A percentile compares a stretch with the other conserved stretches of the same genome.
Conservation (phyloP, 2,888 invertebrate species). For the Hecatera dysodea region DNA sequence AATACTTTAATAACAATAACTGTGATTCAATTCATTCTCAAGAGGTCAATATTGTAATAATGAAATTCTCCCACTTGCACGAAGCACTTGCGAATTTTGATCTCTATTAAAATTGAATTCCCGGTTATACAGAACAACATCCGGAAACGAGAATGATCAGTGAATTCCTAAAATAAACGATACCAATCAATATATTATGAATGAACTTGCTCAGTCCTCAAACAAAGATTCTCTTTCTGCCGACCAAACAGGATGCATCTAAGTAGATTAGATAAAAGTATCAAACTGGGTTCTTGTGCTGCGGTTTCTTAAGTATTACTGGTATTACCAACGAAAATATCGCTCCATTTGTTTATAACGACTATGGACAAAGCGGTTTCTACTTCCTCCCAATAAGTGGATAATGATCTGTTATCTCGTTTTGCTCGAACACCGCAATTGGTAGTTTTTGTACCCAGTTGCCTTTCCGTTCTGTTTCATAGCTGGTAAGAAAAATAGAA, state of each 20-base stretch:
- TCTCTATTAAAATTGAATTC: slow-evolving; percentile 16
- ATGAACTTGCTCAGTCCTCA: slow-evolving; percentile 41
- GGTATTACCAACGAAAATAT: slow-evolving; percentile 65
- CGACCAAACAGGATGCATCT: slow-evolving; percentile 56
- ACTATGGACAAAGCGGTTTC: slow-evolving; percentile 78
- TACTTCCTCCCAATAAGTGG: slow-evolving; percentile 88
- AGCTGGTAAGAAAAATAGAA: slow-evolving; percentile 63
- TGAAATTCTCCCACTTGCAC: not conserved
- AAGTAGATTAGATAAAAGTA: slow-evolving; percentile 59
- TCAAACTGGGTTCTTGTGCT: slow-evolving; percentile 57
- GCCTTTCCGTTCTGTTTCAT: slow-evolving; percentile 78
- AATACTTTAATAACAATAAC: slow-evolving; percentile 36
- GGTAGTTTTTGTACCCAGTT: slow-evolving; percentile 76
- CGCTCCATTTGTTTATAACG: slow-evolving; percentile 79
- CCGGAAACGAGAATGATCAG: slow-evolving; percentile 29
- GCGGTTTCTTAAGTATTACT: slow-evolving; percentile 62
- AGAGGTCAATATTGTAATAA: not conserved
- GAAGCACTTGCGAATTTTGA: slow-evolving; percentile 1
- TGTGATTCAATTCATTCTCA: slow-evolving; percentile 23
- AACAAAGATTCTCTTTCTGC: slow-evolving; percentile 42
- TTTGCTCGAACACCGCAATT: slow-evolving; percentile 80
- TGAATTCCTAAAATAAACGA: slow-evolving; percentile 42
- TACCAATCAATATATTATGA: slow-evolving; percentile 36
- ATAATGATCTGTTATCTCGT: slow-evolving; percentile 85
- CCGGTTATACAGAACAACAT: slow-evolving; percentile 19